Base-by-base conservation (phyloP, 1,140 invertebrate species). In the Diorhabda elongata region DNA sequence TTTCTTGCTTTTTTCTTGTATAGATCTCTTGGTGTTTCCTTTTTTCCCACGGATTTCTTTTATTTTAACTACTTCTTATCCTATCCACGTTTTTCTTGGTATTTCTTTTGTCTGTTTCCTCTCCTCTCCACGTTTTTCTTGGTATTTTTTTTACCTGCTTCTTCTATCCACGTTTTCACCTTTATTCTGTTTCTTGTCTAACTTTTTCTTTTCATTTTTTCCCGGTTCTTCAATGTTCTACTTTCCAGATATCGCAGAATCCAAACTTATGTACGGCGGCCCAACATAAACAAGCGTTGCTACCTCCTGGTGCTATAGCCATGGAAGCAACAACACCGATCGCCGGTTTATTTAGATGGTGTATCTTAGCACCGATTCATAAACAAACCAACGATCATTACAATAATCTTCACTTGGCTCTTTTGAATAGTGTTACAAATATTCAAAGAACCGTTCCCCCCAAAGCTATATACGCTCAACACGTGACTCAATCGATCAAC, bases 301-400 rank as follows among this genome's bases (percentile, higher is more conserved):
- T 93, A 43, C 91, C 92, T 0, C 86, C 84, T 56, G 91, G 91
- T 11, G 89, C 90, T 3, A 93, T 93, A 68, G 88, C 91, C 0
- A 93, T 93, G 91, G 88, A 91, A 9, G 89, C 90, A 2, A 88
- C 92, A 2, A 91, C 91, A n/a, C 91, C 92, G 0, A 85, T 93
- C 58, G 88, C 90, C 9, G 92, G 91, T 2, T 82, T 94, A 3
- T 86, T 93, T 65, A 85, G 86, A 58, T 91, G 90, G 89, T 88
- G 87, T 78, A 83, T 89, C 4, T 78, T 90, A 62, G 86, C 89
- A 8, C 88, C 90, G 2, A 74, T 91, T 3, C 84, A 83, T 76
- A 71, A 74, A n/a, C 73, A 84, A 82, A 73, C 77, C 71, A 72
- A 75, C 73, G 44, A 85, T 42, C 72, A 87, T 3, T 91, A 90